Evolutionary conservation across 2,797 vertebrate species (phyloP), one percentile per base, ranked within the genome.

Genomic region (Danionella dracula): DNA sequence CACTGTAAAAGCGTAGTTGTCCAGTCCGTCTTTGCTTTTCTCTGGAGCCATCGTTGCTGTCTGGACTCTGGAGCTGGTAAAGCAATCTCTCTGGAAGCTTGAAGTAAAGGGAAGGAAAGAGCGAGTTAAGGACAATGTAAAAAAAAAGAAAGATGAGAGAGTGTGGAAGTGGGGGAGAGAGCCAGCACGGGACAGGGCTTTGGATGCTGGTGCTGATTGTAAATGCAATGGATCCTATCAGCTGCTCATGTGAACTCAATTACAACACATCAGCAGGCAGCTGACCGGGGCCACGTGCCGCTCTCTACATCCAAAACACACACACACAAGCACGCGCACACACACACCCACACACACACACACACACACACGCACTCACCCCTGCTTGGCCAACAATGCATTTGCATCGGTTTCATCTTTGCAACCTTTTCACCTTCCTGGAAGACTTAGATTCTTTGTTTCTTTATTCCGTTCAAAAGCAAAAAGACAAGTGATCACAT

Each of bases 1-100:
- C 78, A 95, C 93, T 72, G 81, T 31, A 65, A 92, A 94, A 11
- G 80, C 72, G 55, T 86, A 87, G 77, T 87, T 92, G 54, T 90
- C 85, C 8, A 89, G 76, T 16, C 86, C 87, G 5, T 89, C 89
- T 46, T 75, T 80, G 4, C 89, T 80, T 79, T 89, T 92, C 40
- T 87, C 85, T 50, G 84, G 82, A 76, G 84, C 78, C 85, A 80
- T 87, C 23, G 57, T 46, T 57, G 72, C 69, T 49, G 49, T 57
- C 71, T 70, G 51, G 71, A 50, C 40, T 17, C 10, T 34, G 17
- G 2, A 45, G 40, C 13, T 27, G 20, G 44, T 40, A 11, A 19
- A n/a, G 7, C 34, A 21, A 38, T 45, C 17, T 46, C n/a, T 51
- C 16, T 53, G 19, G 20, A 4, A 54, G 34, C 11, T 41, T 16